Conservation (phyloP, 2,113 vertebrate species). For the Emberiza fucata region DNA sequence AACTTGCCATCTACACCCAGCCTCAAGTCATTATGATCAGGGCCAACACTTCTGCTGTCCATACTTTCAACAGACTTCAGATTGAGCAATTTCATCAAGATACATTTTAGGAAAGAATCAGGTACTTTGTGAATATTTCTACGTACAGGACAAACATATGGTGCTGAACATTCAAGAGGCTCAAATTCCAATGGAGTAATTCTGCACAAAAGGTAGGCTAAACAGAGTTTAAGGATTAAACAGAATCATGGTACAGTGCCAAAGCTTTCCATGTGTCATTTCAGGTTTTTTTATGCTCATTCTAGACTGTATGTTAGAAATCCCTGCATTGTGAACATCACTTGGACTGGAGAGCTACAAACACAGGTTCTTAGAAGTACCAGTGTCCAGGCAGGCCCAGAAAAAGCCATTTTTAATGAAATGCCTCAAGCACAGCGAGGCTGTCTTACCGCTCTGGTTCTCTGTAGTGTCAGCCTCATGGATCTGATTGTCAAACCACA, state of each 20-base stretch:
- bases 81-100: neutral
- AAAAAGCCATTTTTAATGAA: neutral
- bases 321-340: neutral
- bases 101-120: neutral
- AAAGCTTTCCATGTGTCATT: neutral
- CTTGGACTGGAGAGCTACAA: neutral
- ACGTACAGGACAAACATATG: neutral
- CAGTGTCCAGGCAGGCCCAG: neutral
- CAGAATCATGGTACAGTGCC: neutral
- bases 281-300: neutral
- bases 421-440: neutral
- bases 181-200: neutral
- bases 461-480: constrained; percentile 83
- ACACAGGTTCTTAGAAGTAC: neutral
- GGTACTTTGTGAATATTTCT: neutral
- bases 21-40: neutral
- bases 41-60: neutral
- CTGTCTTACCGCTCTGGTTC: constrained; percentile 79
- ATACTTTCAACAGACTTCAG: neutral
- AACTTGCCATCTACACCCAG: neutral
- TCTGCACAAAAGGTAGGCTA: neutral
- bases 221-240: neutral
- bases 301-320: neutral
- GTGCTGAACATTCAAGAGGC: neutral
- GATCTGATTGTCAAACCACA: constrained; percentile 87